These are phyloP conservation scores for Lomographa bimaculata DNA, from an alignment of 2,888 invertebrate species.

Conservation along the genomic window DNA sequence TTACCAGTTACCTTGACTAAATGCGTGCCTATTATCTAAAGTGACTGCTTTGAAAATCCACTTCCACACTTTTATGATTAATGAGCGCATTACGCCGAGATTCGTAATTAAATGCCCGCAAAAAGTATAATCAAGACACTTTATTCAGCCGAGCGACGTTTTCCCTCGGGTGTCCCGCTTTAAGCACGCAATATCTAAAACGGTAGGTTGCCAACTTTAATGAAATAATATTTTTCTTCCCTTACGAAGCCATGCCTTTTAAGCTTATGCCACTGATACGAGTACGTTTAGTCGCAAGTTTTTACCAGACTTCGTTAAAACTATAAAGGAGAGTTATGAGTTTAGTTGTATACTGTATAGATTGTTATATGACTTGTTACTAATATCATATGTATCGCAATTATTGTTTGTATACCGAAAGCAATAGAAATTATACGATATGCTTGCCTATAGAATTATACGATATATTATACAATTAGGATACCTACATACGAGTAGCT, in stretches of 20 bases:
- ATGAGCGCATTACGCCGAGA: slow-evolving; percentile 50
- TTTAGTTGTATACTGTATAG: too few species aligned
- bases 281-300: too few species aligned
- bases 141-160: slow-evolving; percentile 43
- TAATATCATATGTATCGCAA: too few species aligned
- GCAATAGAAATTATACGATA: too few species aligned
- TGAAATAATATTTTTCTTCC: slow-evolving; percentile 20
- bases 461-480: too few species aligned
- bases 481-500: too few species aligned
- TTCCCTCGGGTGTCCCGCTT: slow-evolving; percentile 31
- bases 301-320: too few species aligned
- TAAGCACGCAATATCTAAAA: slow-evolving; percentile 22
- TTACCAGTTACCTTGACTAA: slow-evolving; percentile 9
- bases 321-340: too few species aligned
- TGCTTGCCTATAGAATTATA: too few species aligned
- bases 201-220: slow-evolving; percentile 18
- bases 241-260: slow-evolving; percentile 8
- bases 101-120: slow-evolving; percentile 54
- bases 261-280: too few species aligned
- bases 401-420: too few species aligned
- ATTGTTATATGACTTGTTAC: too few species aligned
- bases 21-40: slow-evolving; percentile 27
- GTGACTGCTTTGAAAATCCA: slow-evolving; percentile 27
- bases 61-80: slow-evolving; percentile 46
- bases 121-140: slow-evolving; percentile 53